Evolutionary conservation across 53 echinoderm and acorn worm genomes (phyloP), one percentile per base, ranked within the genome.

Genomic region (Hippasteria phrygiana): DNA sequence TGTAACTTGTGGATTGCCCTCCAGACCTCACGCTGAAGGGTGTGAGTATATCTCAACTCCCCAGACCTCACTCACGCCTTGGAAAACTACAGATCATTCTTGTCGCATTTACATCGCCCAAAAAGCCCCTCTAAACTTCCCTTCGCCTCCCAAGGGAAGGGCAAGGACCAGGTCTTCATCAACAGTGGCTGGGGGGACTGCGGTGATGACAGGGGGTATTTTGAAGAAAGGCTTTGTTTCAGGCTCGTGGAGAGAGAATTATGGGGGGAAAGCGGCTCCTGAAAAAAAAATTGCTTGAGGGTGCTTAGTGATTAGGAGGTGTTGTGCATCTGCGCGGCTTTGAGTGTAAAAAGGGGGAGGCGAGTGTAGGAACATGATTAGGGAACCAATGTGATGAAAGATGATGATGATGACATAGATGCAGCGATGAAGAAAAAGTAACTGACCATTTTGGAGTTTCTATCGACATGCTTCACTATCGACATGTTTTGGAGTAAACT

Each of bases 151-250:
- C 71, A 71, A 2, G 7, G 85, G 85, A 71, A 85, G 85, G 51
- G 70, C 48, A 85, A 24, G 51, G 85, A 70, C 70, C 85, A 53
- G 69, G 69, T 51, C 53, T 71, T 71, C 85, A 50, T 70, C 85
- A 85, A 85, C 85, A 85, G 48, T 12, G 51, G 29, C 71, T 35
- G 9, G 70, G 45, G 33, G 70, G 18, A 36, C 24, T 51, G 26
- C 36, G 51, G 85, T 51, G 85, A 42, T 85, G 85, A 85, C 70
- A 85, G 51, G 27, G 43, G 71, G 37, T 24, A 63, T 63, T 81
- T 81, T 14, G 85, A 85, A 70, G 43, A 35, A 26, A 17, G 37
- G 53, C 53, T 51, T 85, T 85, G 81, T 81, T 63, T 81, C 65
- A 81, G 66, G 43, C 81, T 34, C 3, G 70, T 53, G 67, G 67